A percentile compares a stretch with the other conserved stretches of the same genome.
Conservation (phyloP, 2,113 vertebrate genomes). For the Rutilus rutilus region DNA sequence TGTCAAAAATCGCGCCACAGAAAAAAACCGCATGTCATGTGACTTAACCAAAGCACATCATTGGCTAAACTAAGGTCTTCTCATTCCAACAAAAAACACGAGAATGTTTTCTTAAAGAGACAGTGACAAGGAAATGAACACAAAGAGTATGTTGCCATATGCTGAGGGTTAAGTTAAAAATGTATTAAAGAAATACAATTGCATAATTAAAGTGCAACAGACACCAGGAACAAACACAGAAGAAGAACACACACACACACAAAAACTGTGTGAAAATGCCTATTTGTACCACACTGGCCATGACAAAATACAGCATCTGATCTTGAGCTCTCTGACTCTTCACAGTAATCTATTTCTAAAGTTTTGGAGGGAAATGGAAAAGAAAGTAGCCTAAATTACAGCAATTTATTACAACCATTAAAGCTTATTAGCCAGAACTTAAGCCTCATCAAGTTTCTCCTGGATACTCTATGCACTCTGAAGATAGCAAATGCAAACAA, state of each 20-base stretch:
- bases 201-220: not conserved
- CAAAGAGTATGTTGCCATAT: no score
- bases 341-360: slow-evolving; percentile 52
- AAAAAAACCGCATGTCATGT: no score
- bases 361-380: slow-evolving; percentile 55
- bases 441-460: slow-evolving; percentile 49
- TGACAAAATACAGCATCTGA: not conserved
- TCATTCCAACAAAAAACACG: no score
- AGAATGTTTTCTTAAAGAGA: no score
- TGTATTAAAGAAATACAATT: not conserved
- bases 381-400: slow-evolving; percentile 61
- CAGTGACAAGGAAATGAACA: no score
- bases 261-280: not conserved
- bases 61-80: no score
- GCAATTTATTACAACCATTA: slow-evolving; percentile 65
- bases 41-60: no score
- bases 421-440: slow-evolving; percentile 61
- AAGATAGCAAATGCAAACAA: slow-evolving; percentile 45
- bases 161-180: not conserved
- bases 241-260: not conserved
- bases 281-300: not conserved
- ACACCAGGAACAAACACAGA: not conserved
- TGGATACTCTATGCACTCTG: slow-evolving; percentile 44
- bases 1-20: no score
- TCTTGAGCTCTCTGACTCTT: not conserved